phyloP scores from a whole-genome alignment of 2,113 vertebrate species.

The Callithrix jacchus region DNA sequence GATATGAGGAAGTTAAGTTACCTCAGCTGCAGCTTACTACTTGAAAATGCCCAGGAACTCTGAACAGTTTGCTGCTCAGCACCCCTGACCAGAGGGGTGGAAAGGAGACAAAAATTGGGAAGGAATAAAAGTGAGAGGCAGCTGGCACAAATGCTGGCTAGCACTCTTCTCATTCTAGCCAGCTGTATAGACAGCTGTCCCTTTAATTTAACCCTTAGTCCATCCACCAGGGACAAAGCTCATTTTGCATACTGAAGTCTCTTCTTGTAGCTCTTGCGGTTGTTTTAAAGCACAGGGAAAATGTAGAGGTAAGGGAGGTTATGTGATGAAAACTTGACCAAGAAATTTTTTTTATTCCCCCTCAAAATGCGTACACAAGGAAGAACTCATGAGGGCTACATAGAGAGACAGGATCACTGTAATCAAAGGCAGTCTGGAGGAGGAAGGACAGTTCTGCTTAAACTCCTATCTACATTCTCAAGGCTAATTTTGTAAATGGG shows the following conservation, averaged over 20 bases:
- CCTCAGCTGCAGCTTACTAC: neutral
- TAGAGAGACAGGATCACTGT: neutral
- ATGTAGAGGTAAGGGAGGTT: conserved; percentile 13
- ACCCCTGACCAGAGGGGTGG: conserved; percentile 37
- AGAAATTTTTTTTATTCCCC: neutral
- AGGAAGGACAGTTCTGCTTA: conserved; percentile 40
- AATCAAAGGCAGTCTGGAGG: conserved; percentile 31
- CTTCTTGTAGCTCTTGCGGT: conserved; percentile 27
- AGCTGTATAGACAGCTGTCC: conserved; percentile 64
- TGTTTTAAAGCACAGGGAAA: conserved; percentile 30
- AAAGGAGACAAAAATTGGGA: conserved; percentile 16
- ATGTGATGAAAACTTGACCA: neutral
- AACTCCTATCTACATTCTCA: conserved; percentile 43
- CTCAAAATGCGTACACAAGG: neutral
- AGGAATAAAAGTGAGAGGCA: conserved; percentile 52
- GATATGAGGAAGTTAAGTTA: neutral
- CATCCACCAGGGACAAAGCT: conserved; percentile 2
- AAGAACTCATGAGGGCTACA: neutral
- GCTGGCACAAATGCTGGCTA: conserved; percentile 40
- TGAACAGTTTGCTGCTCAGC: neutral
- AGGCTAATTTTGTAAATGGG: conserved; percentile 51
- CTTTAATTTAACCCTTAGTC: conserved; percentile 71
- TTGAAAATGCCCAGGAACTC: conserved; percentile 4
- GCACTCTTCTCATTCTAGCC: conserved; percentile 16
- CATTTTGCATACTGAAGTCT: conserved; percentile 31